Evolutionary conservation across 2,113 vertebrate species (phyloP), one percentile per base, ranked within the genome.

Genomic region (Agapornis roseicollis): DNA sequence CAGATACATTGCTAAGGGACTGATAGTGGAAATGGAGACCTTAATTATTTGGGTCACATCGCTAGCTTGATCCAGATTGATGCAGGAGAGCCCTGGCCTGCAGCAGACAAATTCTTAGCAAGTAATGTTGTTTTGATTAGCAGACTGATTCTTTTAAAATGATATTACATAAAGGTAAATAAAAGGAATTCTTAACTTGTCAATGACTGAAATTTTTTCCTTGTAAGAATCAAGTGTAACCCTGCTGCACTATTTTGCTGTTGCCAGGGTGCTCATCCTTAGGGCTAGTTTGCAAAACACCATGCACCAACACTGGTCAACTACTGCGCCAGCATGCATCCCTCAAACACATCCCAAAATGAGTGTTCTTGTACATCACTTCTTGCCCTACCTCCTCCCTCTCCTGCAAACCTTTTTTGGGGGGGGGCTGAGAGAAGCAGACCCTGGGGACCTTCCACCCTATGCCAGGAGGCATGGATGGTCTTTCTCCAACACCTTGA

Each of bases 391-490:
- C 6, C 12, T 82, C 39, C 12, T 52, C 27, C 47, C 6, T 23
- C 50, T 70, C 63, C 63, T 80, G 10, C 13, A 52, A 74, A 13
- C 5, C 9, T 41, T 23, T 17, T 50, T 46, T 1, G 2, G 5
- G 2, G 2, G 5, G 2, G 14, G 13, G 2, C 55, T 2, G 0
- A 0, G 8, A 9, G 12, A 27, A 15, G 7, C 5, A 63, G 63
- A n/a, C 8, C 31, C 56, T 76, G 29, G 16, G 74, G 39, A 42
- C 18, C 47, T 47, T 16, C 27, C 17, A 53, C 7, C 10, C 27
- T 17, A 4, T 39, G 17, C n/a, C 49, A 50, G n/a, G 20, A 80
- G 53, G 6, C 31, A 61, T 0, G 8, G 20, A 17, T 9, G 33
- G 13, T 60, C 46, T 46, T 58, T 39, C 60, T 53, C 20, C 12